phyloP scores from a whole-genome alignment of 2,888 invertebrate species.

The Stenchaetothrips biformis region DNA sequence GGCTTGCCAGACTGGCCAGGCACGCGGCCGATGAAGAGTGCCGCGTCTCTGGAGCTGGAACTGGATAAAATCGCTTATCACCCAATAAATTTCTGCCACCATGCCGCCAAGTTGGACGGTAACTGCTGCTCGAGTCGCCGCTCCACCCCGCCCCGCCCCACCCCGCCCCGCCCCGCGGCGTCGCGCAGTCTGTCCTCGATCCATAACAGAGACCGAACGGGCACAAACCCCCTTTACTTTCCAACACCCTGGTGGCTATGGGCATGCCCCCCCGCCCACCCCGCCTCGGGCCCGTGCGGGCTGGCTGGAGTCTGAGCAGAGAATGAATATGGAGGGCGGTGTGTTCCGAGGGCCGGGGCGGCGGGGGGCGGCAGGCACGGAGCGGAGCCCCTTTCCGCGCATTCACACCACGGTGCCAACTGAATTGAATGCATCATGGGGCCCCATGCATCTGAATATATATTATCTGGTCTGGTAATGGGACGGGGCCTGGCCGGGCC shows the following conservation, averaged over 20 bases:
- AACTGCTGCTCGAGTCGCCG: not conserved
- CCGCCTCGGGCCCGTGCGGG: not conserved
- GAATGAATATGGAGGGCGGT: not conserved
- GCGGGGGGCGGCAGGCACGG: too few relatives aligned
- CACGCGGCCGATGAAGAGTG: too few relatives aligned
- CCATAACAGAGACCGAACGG: not conserved
- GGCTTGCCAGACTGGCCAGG: too few relatives aligned
- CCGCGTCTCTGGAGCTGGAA: too few relatives aligned
- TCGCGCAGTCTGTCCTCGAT: not conserved
- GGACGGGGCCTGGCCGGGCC: slow-evolving; percentile 40
- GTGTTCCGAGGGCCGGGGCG: too few relatives aligned
- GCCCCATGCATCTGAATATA: not conserved
- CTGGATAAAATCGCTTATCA: not conserved
- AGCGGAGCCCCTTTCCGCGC: not conserved
- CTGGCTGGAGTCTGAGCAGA: not conserved
- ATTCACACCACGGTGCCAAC: not conserved
- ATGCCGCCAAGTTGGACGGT: not conserved
- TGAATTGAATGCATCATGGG: slow-evolving; percentile 25
- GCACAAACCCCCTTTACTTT: not conserved
- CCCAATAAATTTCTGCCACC: not conserved
- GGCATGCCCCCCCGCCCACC: too few relatives aligned
- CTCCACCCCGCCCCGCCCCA: not conserved
- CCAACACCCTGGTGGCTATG: too few relatives aligned
- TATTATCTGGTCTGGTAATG: slow-evolving; percentile 34
- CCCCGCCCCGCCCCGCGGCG: not conserved